These are phyloP conservation scores for Pseudobourletiella spinata DNA, from an alignment of 1,140 invertebrate genomes.

Conservation along the genomic window DNA sequence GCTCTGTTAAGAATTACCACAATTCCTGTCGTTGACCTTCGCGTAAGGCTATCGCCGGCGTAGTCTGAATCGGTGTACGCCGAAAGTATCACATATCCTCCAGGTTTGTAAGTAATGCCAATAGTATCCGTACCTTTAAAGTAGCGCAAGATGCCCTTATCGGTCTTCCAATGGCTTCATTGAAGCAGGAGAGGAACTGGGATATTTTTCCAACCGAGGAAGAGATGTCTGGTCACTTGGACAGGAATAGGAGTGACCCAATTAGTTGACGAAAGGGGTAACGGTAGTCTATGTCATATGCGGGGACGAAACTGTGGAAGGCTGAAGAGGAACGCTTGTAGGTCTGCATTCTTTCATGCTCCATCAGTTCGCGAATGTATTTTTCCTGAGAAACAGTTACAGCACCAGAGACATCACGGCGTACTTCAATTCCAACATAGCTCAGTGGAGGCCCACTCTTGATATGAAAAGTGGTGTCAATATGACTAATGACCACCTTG, in stretches of 20 bases:
- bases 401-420: not conserved
- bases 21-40: slow-evolving; percentile 41
- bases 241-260: slow-evolving; percentile 4
- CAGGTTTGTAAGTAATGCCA: not conserved
- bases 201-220: slow-evolving; percentile 10
- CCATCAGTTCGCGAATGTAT: not conserved
- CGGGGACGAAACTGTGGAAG: not conserved
- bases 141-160: not conserved
- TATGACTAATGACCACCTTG: slow-evolving; percentile 15
- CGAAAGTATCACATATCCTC: not conserved
- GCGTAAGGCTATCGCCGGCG: slow-evolving; percentile 37
- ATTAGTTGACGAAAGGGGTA: slow-evolving; percentile 14
- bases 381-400: not conserved
- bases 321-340: not conserved
- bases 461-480: slow-evolving; percentile 36
- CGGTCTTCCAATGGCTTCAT: not conserved
- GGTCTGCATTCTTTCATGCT: not conserved
- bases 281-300: not conserved
- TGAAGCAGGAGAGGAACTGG: not conserved
- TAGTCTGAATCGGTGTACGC: slow-evolving; percentile 32
- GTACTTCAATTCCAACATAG: not conserved
- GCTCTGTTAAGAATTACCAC: not conserved
- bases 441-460: not conserved
- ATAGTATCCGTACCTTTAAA: not conserved
- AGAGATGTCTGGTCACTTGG: not conserved